Conservation (phyloP, 2,888 invertebrate species). For the Brachypalpus laphriformis region DNA sequence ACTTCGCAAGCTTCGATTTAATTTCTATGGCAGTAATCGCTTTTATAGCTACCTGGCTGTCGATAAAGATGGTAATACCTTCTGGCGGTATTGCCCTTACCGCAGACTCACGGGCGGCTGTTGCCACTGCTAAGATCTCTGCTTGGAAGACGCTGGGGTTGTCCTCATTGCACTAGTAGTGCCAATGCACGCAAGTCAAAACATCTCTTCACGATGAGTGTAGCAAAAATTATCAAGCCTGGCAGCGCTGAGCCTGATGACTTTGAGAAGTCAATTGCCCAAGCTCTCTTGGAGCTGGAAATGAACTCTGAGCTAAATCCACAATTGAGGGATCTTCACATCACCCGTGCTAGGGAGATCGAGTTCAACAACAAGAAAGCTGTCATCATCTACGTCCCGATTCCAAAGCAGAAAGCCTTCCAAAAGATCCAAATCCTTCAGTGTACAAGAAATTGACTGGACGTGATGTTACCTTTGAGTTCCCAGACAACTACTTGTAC, state of each 20-base stretch:
- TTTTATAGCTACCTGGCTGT: too few relatives aligned
- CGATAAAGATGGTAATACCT: too few relatives aligned
- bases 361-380: conserved; percentile 93
- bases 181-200: too few relatives aligned
- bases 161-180: too few relatives aligned
- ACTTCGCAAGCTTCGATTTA: too few relatives aligned
- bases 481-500: conserved; percentile 98
- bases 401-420: conserved; percentile 98
- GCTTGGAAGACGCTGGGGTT: too few relatives aligned
- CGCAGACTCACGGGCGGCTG: too few relatives aligned
- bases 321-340: conserved; percentile 95
- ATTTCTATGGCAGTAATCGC: too few relatives aligned
- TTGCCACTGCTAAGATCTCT: too few relatives aligned
- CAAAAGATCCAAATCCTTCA: conserved; percentile 98
- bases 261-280: conserved; percentile 95
- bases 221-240: conserved; percentile 93
- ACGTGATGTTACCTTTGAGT: conserved; percentile 99
- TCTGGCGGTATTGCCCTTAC: too few relatives aligned
- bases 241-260: conserved; percentile 95
- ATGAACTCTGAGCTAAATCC: conserved; percentile 98
- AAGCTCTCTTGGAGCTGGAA: conserved; percentile 97
- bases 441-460: conserved; percentile 99
- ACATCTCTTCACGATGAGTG: too few relatives aligned
- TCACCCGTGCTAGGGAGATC: conserved; percentile 82
- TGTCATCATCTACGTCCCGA: conserved; percentile 99